Conservation (phyloP, 2,888 invertebrate species). For the Onthophagus sagittarius region DNA sequence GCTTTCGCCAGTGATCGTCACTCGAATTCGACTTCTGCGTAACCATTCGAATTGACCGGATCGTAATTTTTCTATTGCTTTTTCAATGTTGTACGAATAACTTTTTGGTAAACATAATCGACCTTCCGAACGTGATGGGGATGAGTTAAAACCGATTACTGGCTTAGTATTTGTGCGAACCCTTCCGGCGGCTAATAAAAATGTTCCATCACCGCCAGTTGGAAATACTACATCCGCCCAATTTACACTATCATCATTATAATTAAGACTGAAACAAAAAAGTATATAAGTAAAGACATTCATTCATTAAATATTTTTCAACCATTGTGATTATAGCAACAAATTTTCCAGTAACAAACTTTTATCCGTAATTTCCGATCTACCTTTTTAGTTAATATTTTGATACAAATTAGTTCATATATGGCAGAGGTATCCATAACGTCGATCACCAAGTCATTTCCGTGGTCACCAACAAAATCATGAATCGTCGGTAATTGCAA, state of each 20-base stretch:
- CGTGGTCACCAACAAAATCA: too few species aligned
- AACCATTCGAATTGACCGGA: conserved; percentile 81
- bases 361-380: too few species aligned
- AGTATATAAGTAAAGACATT: too few species aligned
- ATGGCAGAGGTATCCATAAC: too few species aligned
- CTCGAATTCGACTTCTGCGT: conserved; percentile 84
- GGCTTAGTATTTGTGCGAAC: conserved; percentile 74
- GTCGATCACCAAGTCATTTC: too few species aligned
- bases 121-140: conserved; percentile 90
- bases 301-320: too few species aligned
- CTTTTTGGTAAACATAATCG: conserved; percentile 84
- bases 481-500: too few species aligned
- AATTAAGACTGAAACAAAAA: conserved; percentile 53
- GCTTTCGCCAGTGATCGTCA: conserved; percentile 70
- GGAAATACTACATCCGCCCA: conserved; percentile 91
- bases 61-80: conserved; percentile 73
- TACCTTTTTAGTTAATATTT: too few species aligned
- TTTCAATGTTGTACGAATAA: conserved; percentile 75
- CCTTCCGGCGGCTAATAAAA: conserved; percentile 86
- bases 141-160: conserved; percentile 96
- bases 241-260: conserved; percentile 65
- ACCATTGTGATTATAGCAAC: too few species aligned
- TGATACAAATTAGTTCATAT: too few species aligned
- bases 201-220: conserved; percentile 96
- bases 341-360: too few species aligned